phyloP scores from a whole-genome alignment of 2,113 vertebrate species.

The Gymnorhina tibicen region DNA sequence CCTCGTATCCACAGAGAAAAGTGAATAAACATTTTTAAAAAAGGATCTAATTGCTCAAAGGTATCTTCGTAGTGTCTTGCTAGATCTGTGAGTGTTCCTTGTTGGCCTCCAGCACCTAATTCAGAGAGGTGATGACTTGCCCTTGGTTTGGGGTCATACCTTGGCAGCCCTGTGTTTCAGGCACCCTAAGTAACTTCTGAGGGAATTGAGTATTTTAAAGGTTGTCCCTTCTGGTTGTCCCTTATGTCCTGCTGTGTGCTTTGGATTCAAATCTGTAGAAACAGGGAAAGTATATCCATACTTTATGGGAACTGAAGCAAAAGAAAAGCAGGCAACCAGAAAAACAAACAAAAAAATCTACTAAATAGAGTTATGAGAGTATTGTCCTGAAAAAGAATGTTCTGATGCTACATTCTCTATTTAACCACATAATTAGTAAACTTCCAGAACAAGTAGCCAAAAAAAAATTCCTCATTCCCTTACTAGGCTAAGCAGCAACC shows the following conservation, averaged over 20 bases:
- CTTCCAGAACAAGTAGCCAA: not conserved
- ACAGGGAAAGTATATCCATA: not conserved
- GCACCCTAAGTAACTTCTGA: not conserved
- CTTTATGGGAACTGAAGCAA: not conserved
- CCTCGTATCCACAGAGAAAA: not conserved
- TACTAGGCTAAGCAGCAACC: not conserved
- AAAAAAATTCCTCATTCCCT: not conserved
- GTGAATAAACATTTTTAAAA: not conserved
- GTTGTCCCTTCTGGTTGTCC: too few species aligned
- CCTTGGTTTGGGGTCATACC: not conserved
- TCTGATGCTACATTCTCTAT: not conserved
- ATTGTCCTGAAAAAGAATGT: conserved; percentile 27
- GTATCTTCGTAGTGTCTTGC: not conserved
- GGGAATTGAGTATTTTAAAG: rapidly evolving
- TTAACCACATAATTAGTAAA: conserved; percentile 17
- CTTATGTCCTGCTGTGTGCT: not conserved
- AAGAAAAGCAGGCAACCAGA: not conserved
- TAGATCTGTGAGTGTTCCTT: not conserved
- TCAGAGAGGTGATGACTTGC: not conserved
- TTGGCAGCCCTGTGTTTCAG: not conserved
- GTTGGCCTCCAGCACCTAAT: not conserved
- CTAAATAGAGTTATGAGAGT: not conserved
- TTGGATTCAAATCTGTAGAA: not conserved
- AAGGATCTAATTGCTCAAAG: not conserved
- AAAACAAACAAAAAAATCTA: not conserved